phyloP scores from a whole-genome alignment of 2,113 vertebrate genomes.

The Myotis lucifugus region DNA sequence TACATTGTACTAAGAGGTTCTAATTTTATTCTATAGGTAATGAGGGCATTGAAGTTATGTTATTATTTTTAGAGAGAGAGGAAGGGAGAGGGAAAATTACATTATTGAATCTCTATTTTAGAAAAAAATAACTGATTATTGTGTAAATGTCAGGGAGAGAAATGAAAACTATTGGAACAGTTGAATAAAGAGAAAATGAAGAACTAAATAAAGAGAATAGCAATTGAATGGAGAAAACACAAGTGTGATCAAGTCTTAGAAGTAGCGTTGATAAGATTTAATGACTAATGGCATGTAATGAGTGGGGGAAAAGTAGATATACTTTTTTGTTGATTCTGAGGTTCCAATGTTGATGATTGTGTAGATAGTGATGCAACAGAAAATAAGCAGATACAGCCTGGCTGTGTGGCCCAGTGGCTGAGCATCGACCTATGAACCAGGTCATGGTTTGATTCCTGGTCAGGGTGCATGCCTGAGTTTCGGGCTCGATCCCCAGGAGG shows the following conservation, averaged over 20 bases:
- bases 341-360: background rate
- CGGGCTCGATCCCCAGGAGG: no score
- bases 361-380: background rate
- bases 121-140: background rate
- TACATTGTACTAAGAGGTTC: background rate
- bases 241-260: background rate
- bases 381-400: background rate
- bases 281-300: background rate
- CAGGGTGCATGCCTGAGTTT: no score
- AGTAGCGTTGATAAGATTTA: background rate
- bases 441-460: no score
- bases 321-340: background rate
- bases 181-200: background rate
- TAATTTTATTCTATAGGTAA: background rate
- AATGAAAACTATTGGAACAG: background rate
- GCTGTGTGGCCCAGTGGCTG: no score
- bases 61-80: no score
- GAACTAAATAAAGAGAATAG: background rate
- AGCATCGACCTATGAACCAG: no score
- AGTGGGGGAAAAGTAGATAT: background rate
- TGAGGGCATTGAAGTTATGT: background rate
- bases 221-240: background rate
- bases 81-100: background rate
- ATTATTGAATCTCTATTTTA: background rate
- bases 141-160: background rate